Evolutionary conservation across 2,113 vertebrate genomes (phyloP).

Genomic region (Mobula hypostoma): DNA sequence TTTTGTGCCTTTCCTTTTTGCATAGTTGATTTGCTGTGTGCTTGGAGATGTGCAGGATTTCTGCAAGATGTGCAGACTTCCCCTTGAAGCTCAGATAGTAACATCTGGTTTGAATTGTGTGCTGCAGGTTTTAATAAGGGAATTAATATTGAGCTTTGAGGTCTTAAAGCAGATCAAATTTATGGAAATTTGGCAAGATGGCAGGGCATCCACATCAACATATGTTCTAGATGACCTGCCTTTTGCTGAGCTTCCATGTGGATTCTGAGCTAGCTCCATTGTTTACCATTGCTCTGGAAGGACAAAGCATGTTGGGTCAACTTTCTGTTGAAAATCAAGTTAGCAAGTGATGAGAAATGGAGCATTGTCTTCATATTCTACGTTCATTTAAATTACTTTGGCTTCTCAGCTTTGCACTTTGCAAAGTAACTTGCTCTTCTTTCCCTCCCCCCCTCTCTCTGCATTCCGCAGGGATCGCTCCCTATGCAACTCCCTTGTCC

Average conservation of each 20-base stretch:
- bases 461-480: no score
- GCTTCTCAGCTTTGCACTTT: not conserved
- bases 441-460: no score
- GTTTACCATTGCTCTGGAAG: not conserved
- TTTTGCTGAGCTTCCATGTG: not conserved
- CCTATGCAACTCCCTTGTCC: no score
- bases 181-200: no score
- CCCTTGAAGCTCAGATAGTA: not conserved
- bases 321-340: not conserved
- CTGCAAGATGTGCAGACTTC: not conserved
- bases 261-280: not conserved
- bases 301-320: not conserved
- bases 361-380: not conserved
- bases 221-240: not conserved
- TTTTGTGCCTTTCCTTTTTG: not conserved
- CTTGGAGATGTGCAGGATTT: not conserved
- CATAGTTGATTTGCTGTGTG: constrained; percentile 11
- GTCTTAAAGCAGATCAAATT: not conserved
- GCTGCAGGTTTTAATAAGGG: not conserved
- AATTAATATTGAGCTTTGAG: not conserved
- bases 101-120: constrained; percentile 17
- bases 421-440: not conserved
- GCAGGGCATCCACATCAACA: no score
- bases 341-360: not conserved
- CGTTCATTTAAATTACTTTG: not conserved